Base-by-base conservation (phyloP, 2,888 invertebrate species). In the Agonopterix subpropinquella region DNA sequence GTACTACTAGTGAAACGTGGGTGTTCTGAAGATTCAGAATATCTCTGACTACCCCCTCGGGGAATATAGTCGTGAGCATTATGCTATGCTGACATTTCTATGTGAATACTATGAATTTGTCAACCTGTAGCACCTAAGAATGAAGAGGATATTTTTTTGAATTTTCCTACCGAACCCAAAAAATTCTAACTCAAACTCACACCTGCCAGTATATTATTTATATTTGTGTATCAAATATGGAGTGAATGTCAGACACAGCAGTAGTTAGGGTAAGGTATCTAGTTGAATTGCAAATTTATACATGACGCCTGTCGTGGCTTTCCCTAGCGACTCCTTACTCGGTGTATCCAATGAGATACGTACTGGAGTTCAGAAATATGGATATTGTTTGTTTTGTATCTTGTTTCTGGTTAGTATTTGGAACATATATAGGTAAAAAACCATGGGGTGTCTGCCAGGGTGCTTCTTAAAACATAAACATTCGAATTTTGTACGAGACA, bases 241-340 rank as follows among this genome's bases (percentile, higher is more conserved):
- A 61, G 43, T 57, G 53, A 60, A 54, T 57, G 62, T 56, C 61
- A 11, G 10, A 39, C n/a, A 56, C 61, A 59, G 56, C 56, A 61
- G 56, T 62, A 66, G 69, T 71, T 67, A 70, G 62, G 60, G 51
- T 52, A 54, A 62, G 60, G 62, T 60, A 60, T 54, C 62, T 59
- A 55, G 62, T 72, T 64, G 76, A 78, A 77, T 77, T 74, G 78
- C 78, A 77, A 79, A 80, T 80, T 77, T 78, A 78, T 72, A 77
- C 77, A 74, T 77, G 75, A 47, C 45, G 15, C 18, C 54, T 50
- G 48, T 47, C 48, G 48, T 44, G 48, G 46, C 39, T 44, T 48
- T 51, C 57, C 56, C 54, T 41, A 8, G 56, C 43, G 55, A 36
- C 52, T 53, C 52, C 55, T 57, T 57, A 54, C 44, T 13, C 42